Evolutionary conservation across 2,113 vertebrate genomes (phyloP), one percentile per base, ranked within the genome.

Genomic region (Leucopsar rothschildi): DNA sequence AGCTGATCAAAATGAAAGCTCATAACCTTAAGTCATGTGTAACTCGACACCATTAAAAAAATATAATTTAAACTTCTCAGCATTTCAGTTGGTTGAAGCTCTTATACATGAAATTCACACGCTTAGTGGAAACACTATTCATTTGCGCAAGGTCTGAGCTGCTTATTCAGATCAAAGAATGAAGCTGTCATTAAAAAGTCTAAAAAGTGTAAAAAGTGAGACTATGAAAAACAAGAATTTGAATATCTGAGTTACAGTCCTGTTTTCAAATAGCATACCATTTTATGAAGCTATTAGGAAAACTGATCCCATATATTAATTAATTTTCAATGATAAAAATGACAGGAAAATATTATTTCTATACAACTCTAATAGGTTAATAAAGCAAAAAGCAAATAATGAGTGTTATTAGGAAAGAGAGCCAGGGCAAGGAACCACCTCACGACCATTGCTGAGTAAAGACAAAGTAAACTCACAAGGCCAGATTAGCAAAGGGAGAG

Each of bases 371-470:
- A 84, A 10, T 33, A 81, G 21, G 21, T 39, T 70, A 92, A 78
- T 21, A 56, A 78, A 89, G 28, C 3, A 23, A 23, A 56, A 78
- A 88, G 27, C 3, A 23, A 86, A 47, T 29, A 40, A 37, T 15
- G 33, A 53, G 13, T 56, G 21, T 52, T 70, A 50, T 12, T 40
- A 65, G 39, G 69, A 53, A 84, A 52, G 28, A 61, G 28, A 81
- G 15, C 14, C 47, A 68, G 16, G 9, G 39, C 28, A 85, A 78
- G 10, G 22, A 68, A 53, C 19, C 61, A 65, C 22, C 33, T n/a
- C 35, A 23, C 1, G 3, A 78, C 23, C n/a, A 66, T 4, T 1
- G 0, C 20, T 35, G 35, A 65, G 56, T 28, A 61, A 86, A 56
- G 22, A 44, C 4, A 7, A 81, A 78, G 42, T 56, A 78, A 75